Conservation (phyloP, 2,797 vertebrate genomes). For the Moxostoma hubbsi region DNA sequence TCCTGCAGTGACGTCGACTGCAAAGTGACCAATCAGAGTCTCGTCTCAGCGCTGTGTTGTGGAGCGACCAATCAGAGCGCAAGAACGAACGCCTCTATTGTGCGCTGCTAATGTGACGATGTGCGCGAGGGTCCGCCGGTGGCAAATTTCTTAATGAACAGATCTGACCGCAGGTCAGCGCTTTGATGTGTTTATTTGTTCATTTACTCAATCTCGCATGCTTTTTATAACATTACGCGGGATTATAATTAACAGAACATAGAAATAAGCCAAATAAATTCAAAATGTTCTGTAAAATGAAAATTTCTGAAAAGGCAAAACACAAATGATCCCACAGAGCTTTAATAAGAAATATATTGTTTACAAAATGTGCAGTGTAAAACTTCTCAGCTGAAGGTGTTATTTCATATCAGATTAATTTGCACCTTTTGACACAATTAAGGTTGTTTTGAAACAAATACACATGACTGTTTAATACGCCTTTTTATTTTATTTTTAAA, state of each 20-base stretch:
- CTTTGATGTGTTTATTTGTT: slow-evolving; percentile 17
- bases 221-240: neutral
- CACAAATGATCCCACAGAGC: too few species aligned
- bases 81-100: neutral
- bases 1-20: slow-evolving; percentile 87
- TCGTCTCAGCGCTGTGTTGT: neutral
- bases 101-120: neutral
- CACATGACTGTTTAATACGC: neutral
- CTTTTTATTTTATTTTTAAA: too few species aligned
- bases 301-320: too few species aligned
- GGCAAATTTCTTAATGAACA: slow-evolving; percentile 17
- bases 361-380: neutral
- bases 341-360: neutral
- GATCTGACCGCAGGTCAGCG: neutral
- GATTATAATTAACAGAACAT: neutral
- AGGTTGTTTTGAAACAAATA: neutral
- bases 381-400: neutral
- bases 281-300: too few species aligned
- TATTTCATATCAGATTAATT: neutral
- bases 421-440: too few species aligned
- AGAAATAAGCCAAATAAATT: neutral
- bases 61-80: neutral
- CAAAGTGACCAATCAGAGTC: slow-evolving; percentile 40
- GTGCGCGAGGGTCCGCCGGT: neutral
- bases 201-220: neutral